Evolutionary conservation across 1,140 invertebrate species (phyloP).

Genomic region (Philopotamus ludificatus): DNA sequence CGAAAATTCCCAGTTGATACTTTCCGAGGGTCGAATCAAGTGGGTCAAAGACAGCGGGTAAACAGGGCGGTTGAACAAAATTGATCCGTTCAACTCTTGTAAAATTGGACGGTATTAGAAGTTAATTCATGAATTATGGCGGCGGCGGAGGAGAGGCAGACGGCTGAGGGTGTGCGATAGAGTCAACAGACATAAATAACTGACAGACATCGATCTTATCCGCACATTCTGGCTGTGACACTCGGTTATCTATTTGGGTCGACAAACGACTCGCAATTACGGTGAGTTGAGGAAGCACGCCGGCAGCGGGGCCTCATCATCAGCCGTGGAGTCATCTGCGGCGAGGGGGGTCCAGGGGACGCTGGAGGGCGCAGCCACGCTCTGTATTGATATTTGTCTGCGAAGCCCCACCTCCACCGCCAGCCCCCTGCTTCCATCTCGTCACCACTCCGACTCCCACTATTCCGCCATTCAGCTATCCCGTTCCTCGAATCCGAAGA

Average conservation of each 20-base stretch:
- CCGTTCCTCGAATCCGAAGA: too few relatives aligned
- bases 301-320: neutral
- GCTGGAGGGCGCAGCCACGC: slow-evolving; percentile 2
- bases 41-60: neutral
- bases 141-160: neutral
- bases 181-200: too few relatives aligned
- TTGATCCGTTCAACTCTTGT: too few relatives aligned
- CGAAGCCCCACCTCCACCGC: neutral
- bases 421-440: slow-evolving; percentile 6
- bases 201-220: too few relatives aligned
- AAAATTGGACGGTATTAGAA: too few relatives aligned
- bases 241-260: too few relatives aligned
- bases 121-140: too few relatives aligned
- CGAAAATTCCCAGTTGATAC: neutral
- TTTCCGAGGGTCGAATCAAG: neutral
- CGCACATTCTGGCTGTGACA: too few relatives aligned
- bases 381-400: slow-evolving; percentile 26
- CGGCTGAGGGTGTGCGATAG: neutral
- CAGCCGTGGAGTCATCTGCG: neutral
- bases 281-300: neutral
- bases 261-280: too few relatives aligned
- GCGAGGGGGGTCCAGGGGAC: neutral
- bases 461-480: too few relatives aligned
- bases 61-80: too few relatives aligned
- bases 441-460: too few relatives aligned